Evolutionary conservation across 2,113 vertebrate genomes (phyloP).

Genomic region (Vulpes vulpes): DNA sequence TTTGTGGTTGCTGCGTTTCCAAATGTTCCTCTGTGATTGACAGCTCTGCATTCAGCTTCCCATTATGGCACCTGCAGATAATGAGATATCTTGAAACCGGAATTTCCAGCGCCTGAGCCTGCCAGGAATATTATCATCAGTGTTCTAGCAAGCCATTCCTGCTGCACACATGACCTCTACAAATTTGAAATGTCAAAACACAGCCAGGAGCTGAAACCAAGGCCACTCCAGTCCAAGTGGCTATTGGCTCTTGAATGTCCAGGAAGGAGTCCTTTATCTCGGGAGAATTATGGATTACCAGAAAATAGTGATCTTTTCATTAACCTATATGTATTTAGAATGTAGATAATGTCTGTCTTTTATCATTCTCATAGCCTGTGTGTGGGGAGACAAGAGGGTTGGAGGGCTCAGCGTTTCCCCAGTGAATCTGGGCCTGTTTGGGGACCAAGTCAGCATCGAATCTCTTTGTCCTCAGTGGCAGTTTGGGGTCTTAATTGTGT

Average conservation of each 20-base stretch:
- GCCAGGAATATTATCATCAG: constrained; percentile 88
- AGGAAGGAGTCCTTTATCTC: constrained; percentile 81
- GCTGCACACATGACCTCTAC: constrained; percentile 85
- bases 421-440: neutral
- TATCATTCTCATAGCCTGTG: constrained; percentile 38
- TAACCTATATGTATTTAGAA: constrained; percentile 81
- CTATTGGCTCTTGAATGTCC: constrained; percentile 78
- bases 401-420: neutral
- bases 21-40: constrained; percentile 85
- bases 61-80: constrained; percentile 88
- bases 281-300: constrained; percentile 78
- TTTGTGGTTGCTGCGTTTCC: constrained; percentile 75
- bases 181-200: constrained; percentile 87
- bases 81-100: constrained; percentile 86
- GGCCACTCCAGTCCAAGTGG: constrained; percentile 82
- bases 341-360: constrained; percentile 79
- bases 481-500: neutral
- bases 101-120: constrained; percentile 85
- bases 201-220: constrained; percentile 87
- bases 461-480: constrained; percentile 21
- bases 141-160: constrained; percentile 86
- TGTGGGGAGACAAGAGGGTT: neutral
- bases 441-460: neutral
- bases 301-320: constrained; percentile 81
- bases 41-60: constrained; percentile 85